Evolutionary conservation across 2,113 vertebrate genomes (phyloP).

Genomic region (Charadrius vociferus): DNA sequence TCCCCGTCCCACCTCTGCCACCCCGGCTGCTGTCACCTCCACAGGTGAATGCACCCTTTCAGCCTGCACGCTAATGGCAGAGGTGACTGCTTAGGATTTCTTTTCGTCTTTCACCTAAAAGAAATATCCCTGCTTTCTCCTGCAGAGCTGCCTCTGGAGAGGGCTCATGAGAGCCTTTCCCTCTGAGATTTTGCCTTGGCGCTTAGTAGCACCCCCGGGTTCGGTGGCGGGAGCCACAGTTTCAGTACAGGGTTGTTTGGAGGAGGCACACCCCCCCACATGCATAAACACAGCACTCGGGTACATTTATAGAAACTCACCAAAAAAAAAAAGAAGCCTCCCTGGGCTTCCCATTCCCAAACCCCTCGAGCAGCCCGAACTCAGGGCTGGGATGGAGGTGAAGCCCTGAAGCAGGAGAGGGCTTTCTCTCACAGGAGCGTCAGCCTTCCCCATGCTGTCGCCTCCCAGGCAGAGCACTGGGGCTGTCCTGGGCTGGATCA

Average conservation of each 20-base stretch:
- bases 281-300: not conserved
- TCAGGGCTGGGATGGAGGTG: not conserved
- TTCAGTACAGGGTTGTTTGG: not conserved
- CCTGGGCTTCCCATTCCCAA: not conserved
- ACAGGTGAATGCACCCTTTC: not conserved
- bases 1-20: not conserved
- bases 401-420: not conserved
- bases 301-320: not conserved
- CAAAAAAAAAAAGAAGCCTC: not conserved
- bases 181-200: not conserved
- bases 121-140: not conserved
- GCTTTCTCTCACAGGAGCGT: accelerated
- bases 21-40: not conserved
- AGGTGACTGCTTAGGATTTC: not conserved
- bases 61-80: not conserved
- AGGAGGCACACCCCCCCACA: not conserved
- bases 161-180: not conserved
- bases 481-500: not conserved
- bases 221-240: not conserved
- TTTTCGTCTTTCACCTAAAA: not conserved
- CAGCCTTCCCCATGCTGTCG: not conserved
- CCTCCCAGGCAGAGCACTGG: not conserved
- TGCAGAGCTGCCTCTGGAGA: not conserved
- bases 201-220: not conserved
- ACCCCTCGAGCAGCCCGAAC: not conserved